A percentile compares a stretch with the other conserved stretches of the same genome.
Conservation (phyloP, 1,140 invertebrate species). For the Zaprionus ornatus region DNA sequence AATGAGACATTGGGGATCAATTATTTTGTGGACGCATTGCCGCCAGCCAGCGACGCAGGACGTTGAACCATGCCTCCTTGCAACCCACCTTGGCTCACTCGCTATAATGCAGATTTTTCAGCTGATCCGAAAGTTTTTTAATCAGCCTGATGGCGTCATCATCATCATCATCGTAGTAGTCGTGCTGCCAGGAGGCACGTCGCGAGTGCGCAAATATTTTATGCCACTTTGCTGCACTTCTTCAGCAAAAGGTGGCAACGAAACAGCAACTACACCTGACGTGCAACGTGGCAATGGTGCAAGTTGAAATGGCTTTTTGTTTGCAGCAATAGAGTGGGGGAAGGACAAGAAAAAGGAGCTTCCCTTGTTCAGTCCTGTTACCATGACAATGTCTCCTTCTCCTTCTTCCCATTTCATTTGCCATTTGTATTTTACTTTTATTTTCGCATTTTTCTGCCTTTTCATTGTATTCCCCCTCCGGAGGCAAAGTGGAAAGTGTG, state of each 20-base stretch:
- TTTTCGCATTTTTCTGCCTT: neutral
- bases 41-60: conserved; percentile 59
- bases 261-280: neutral
- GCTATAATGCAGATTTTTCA: conserved; percentile 62
- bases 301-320: conserved; percentile 66
- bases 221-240: conserved; percentile 67
- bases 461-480: neutral
- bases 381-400: conserved; percentile 57
- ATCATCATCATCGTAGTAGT: conserved; percentile 26
- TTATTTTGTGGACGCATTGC: conserved; percentile 64
- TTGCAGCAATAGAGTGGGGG: conserved; percentile 37
- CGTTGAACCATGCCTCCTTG: conserved; percentile 44
- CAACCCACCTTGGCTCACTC: conserved; percentile 19
- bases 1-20: conserved; percentile 78
- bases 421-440: conserved; percentile 33
- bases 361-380: neutral
- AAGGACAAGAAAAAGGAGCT: too few species aligned
- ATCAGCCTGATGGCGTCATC: conserved; percentile 65
- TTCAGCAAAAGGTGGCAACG: conserved; percentile 51
- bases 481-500: neutral
- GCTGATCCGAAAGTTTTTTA: conserved; percentile 72
- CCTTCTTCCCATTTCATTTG: neutral
- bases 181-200: conserved; percentile 54
- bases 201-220: conserved; percentile 59
- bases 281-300: conserved; percentile 20